Conservation (phyloP, 1,140 invertebrate species). For the Sinonovacula constricta region DNA sequence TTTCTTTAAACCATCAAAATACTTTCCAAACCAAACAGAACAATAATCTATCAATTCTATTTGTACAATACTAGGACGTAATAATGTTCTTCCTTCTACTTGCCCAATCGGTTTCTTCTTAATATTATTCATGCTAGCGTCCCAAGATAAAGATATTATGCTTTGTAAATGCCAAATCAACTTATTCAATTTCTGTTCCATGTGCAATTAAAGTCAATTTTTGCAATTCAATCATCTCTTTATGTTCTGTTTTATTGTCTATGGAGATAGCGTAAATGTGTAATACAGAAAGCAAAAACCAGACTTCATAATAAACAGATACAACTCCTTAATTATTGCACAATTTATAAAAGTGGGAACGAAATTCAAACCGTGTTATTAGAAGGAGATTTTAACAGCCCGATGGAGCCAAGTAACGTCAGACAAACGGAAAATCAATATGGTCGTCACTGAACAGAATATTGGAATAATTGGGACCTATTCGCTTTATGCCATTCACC, state of each 20-base stretch:
- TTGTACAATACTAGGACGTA: no score
- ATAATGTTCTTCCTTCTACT: no score
- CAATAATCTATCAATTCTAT: no score
- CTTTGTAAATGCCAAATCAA: not conserved
- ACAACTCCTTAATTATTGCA: conserved; percentile 8
- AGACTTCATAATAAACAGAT: conserved; percentile 15
- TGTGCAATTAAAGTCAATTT: not conserved
- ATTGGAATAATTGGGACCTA: conserved; percentile 17
- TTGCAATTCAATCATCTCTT: not conserved
- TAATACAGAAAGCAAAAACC: not conserved
- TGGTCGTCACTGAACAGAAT: conserved; percentile 4
- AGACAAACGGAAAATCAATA: conserved; percentile 10
- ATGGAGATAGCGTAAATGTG: not conserved
- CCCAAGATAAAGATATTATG: no score
- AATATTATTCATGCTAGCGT: no score
- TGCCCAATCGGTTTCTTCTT: no score
- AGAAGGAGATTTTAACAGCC: conserved; percentile 20
- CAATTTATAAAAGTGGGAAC: conserved; percentile 31
- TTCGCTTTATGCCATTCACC: not conserved
- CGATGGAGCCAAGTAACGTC: conserved; percentile 2
- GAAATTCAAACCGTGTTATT: conserved; percentile 15
- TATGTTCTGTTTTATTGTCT: not conserved
- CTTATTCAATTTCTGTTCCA: not conserved
- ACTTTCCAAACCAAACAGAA: no score
- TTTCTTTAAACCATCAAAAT: no score